Conservation (phyloP, 1,140 invertebrate genomes). For the Mercenaria mercenaria region DNA sequence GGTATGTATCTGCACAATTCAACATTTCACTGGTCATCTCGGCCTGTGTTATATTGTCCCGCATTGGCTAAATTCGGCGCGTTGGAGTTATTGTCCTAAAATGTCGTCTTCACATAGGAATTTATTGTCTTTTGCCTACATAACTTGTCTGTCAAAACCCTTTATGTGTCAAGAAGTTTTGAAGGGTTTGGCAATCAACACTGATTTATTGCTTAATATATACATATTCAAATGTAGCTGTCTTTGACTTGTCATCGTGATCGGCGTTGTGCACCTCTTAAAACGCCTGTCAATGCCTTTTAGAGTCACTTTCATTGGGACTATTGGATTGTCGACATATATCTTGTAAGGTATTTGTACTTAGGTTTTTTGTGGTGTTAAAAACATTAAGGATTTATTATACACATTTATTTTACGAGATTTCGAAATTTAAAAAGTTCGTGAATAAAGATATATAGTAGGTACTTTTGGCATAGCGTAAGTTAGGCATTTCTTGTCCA, state of each 20-base stretch:
- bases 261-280: constrained; percentile 5
- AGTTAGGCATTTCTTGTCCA: not conserved
- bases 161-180: constrained; percentile 51
- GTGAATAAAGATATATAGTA: too few relatives aligned
- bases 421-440: too few relatives aligned
- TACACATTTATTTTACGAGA: too few relatives aligned
- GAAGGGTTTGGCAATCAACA: constrained; percentile 46
- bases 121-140: constrained; percentile 35
- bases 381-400: too few relatives aligned
- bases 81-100: constrained; percentile 2
- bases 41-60: not conserved
- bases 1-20: too few relatives aligned
- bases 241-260: constrained; percentile 9
- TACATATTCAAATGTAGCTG: constrained; percentile 53
- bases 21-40: not conserved
- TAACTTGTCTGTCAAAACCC: constrained; percentile 36
- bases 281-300: not conserved
- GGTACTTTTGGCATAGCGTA: not conserved
- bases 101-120: not conserved
- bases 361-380: too few relatives aligned
- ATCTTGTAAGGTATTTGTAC: too few relatives aligned
- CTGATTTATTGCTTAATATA: constrained; percentile 43
- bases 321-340: constrained; percentile 3
- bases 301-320: not conserved
- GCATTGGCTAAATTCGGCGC: not conserved